A percentile compares a stretch with the other conserved stretches of the same genome.
phyloP scores from a whole-genome alignment of 2,113 vertebrate genomes.

The Peromyscus californicus region DNA sequence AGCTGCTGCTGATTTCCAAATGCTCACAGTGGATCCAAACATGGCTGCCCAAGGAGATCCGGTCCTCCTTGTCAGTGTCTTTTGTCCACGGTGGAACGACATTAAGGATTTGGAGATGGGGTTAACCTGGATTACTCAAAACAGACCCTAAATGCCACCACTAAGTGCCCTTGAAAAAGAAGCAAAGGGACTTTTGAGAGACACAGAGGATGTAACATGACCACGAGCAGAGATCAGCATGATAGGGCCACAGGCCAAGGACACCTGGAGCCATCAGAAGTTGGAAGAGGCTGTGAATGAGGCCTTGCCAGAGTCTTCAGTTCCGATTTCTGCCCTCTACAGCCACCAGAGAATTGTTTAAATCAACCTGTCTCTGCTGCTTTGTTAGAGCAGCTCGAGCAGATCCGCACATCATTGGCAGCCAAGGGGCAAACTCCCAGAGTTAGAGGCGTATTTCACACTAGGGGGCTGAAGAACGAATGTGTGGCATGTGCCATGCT shows the following conservation, averaged over 20 bases:
- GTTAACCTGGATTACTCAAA: not conserved
- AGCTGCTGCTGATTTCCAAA: not conserved
- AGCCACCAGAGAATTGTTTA: not conserved
- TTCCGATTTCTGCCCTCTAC: not conserved
- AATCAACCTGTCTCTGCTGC: not conserved
- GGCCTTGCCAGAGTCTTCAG: not conserved
- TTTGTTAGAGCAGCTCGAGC: not conserved
- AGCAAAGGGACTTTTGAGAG: not conserved
- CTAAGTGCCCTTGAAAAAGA: not conserved
- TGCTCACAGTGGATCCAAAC: not conserved
- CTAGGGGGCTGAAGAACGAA: not conserved
- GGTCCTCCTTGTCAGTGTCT: not conserved
- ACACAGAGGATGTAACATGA: not conserved
- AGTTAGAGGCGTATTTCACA: not conserved
- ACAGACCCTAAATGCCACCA: not conserved
- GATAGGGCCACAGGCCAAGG: not conserved
- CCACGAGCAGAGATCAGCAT: not conserved
- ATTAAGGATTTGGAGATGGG: not conserved
- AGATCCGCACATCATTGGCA: not conserved
- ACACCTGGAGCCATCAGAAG: not conserved
- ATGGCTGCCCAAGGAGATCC: not conserved
- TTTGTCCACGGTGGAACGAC: not conserved
- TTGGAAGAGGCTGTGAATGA: not conserved
- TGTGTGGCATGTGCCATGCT: not conserved
- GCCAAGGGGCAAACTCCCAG: not conserved